These are phyloP conservation scores for Meiosimyza platycephala DNA, from an alignment of 2,888 invertebrate species.

Conservation along the genomic window DNA sequence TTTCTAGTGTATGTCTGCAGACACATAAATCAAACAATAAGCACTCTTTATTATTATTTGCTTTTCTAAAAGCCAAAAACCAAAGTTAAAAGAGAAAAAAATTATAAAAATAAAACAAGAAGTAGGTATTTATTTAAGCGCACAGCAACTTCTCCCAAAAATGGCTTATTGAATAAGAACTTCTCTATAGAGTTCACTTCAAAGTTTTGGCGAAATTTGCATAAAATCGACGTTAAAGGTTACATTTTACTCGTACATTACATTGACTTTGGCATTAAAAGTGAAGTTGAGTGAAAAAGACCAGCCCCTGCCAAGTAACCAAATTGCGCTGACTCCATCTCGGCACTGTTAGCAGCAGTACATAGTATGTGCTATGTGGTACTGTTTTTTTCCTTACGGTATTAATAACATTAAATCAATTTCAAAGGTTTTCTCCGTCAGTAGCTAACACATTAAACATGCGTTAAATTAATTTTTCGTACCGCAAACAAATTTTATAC, in stretches of 20 bases:
- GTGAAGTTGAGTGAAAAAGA: not conserved
- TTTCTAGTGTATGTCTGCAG: slow-evolving; percentile 57
- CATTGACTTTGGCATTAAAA: slow-evolving; percentile 58
- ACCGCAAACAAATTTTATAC: slow-evolving; percentile 52
- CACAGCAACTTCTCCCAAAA: slow-evolving; percentile 52
- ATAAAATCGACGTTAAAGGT: slow-evolving; percentile 68
- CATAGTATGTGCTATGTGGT: not conserved
- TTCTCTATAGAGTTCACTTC: slow-evolving; percentile 51
- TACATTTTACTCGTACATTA: slow-evolving; percentile 49
- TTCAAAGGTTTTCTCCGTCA: slow-evolving; percentile 45
- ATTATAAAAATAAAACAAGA: slow-evolving; percentile 18
- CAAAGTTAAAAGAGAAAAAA: too few relatives aligned
- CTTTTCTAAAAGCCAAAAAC: slow-evolving; percentile 49
- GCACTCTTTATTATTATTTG: slow-evolving; percentile 67
- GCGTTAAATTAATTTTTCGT: slow-evolving; percentile 62
- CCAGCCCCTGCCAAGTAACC: not conserved
- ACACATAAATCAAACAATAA: slow-evolving; percentile 68
- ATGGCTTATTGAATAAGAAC: slow-evolving; percentile 67
- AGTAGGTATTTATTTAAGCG: slow-evolving; percentile 57
- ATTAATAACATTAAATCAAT: slow-evolving; percentile 63
- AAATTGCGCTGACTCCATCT: not conserved
- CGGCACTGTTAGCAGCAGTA: not conserved
- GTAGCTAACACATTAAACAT: slow-evolving; percentile 50
- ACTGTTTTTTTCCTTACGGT: slow-evolving; percentile 42
- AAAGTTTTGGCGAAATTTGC: slow-evolving; percentile 62